phyloP scores from a whole-genome alignment of 2,888 invertebrate species.

The Geophilus truncorum region DNA sequence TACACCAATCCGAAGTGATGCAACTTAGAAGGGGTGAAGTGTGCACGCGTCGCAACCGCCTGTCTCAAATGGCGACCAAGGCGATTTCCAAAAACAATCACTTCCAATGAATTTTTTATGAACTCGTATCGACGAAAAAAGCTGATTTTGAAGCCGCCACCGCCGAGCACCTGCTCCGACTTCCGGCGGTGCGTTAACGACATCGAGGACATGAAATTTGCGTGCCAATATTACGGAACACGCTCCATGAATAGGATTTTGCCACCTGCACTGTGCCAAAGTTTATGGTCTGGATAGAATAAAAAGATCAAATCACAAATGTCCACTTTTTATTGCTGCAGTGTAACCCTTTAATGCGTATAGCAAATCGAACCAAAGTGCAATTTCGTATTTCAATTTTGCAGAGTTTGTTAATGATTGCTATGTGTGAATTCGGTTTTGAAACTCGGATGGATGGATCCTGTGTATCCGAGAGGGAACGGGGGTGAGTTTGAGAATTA shows the following conservation, averaged over 20 bases:
- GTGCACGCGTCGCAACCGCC: constrained; percentile 14
- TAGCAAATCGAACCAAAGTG: too few relatives aligned
- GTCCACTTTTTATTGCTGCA: not conserved
- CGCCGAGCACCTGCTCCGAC: not conserved
- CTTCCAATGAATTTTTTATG: constrained; percentile 20
- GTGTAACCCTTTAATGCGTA: not conserved
- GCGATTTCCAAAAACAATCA: constrained; percentile 14
- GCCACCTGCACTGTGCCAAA: constrained; percentile 15
- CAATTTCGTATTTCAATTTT: too few relatives aligned
- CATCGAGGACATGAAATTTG: constrained; percentile 2
- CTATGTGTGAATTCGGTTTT: not conserved
- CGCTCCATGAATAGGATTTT: constrained; percentile 20
- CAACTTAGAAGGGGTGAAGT: not conserved
- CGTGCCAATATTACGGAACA: constrained; percentile 20
- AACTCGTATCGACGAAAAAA: not conserved
- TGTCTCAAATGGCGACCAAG: constrained; percentile 15
- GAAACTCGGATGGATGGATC: too few relatives aligned
- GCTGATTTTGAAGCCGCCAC: constrained; percentile 11
- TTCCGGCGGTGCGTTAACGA: not conserved
- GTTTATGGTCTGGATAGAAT: not conserved
- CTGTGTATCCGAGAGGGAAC: too few relatives aligned
- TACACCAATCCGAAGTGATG: constrained; percentile 16
- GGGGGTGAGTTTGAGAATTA: not conserved
- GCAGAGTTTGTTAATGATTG: too few relatives aligned
- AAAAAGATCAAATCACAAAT: not conserved